A percentile compares a stretch with the other conserved stretches of the same genome.
Conservation (phyloP, 2,113 vertebrate species). For the Machaerirhynchus nigripectus region DNA sequence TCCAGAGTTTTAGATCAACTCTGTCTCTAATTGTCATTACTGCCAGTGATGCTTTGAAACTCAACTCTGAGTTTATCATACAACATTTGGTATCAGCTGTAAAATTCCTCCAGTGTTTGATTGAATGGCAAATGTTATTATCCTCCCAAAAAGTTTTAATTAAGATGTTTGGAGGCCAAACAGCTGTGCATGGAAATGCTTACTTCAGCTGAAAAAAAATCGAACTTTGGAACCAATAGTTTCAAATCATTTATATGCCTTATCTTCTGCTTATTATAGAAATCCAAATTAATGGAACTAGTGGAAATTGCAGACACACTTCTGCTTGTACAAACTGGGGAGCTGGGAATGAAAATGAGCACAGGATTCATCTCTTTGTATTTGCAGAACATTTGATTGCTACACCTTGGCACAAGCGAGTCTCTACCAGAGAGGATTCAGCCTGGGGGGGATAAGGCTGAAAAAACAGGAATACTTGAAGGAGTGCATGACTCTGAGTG, state of each 20-base stretch:
- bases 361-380: background rate
- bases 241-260: background rate
- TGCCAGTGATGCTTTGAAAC: background rate
- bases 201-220: conserved; percentile 16
- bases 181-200: conserved; percentile 27
- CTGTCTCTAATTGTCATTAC: background rate
- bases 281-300: background rate
- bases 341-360: background rate
- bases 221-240: background rate
- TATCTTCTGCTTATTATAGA: background rate
- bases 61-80: background rate
- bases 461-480: background rate
- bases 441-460: background rate
- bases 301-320: background rate
- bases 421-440: background rate
- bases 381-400: background rate
- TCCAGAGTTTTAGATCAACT: background rate
- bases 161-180: conserved; percentile 18
- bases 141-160: conserved; percentile 28
- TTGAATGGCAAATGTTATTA: conserved; percentile 7
- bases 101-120: background rate
- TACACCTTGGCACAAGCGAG: background rate
- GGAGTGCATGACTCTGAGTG: background rate
- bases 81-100: background rate
- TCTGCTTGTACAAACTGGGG: background rate